Evolutionary conservation across 2,113 vertebrate genomes (phyloP), one percentile per base, ranked within the genome.

Genomic region (Perca fluviatilis): DNA sequence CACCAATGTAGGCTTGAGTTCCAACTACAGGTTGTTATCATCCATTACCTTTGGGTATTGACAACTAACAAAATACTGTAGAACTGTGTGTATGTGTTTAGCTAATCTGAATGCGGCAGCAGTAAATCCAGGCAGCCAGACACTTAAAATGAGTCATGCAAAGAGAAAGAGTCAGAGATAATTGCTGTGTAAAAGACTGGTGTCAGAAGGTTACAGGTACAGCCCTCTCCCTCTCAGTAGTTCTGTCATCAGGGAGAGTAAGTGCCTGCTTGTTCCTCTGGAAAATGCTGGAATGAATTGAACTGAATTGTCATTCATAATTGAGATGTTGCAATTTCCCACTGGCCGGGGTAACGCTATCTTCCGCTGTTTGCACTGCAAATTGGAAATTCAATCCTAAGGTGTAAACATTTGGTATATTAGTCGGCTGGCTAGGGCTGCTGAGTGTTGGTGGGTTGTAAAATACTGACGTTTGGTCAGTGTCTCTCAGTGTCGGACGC

Each of bases 391-490:
- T 96, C 85, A 93, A 91, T 96, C 95, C 95, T 87, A 90, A 92
- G 95, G 94, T 95, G 95, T 96, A 96, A 97, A 93, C 95, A 96
- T 95, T 95, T 94, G 88, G 94, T 97, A 97, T 98, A 97, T 97
- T 96, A 96, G 97, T 96, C 94, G 95, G 81, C 61, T 36, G 7
- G 89, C 86, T 75, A 90, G 90, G 81, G 92, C 91, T 92, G 40
- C 62, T 6, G 77, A 40, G 81, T 56, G 95, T 94, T 86, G 36
- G 93, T 16, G 62, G 36, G 8, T 40, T 40, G 40, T 40, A 40
- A 40, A 40, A 40, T 40, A 40, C 8, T 9, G 2, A 40, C 40
- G 8, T 9, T 10, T 40, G 40, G 40, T 40, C 8, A 40, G 1
- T 40, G 40, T 40, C 36, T 40, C 8, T 40, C 40, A 40, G 36